These are phyloP conservation scores for Hexactinellida sp. DNA, from an alignment of 37 sponge, comb jelly and placozoan species.

Conservation along the genomic window DNA sequence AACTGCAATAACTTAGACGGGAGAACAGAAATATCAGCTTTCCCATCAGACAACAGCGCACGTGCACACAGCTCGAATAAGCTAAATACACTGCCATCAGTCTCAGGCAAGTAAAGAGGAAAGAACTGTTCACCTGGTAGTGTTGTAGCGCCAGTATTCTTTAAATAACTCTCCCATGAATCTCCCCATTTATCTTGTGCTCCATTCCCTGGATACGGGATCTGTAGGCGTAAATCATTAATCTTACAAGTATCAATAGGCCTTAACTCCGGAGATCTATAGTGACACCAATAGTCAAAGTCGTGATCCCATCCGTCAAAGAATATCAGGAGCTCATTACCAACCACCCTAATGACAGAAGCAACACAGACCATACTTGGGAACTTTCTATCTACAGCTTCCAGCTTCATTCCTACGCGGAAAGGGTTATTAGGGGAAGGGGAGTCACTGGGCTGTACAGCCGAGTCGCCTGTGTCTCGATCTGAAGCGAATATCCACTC, in stretches of 20 bases:
- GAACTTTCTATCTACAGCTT: slow-evolving; percentile 18
- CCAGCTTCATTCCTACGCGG: slow-evolving; percentile 20
- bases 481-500: not conserved
- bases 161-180: not conserved
- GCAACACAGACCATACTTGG: slow-evolving; percentile 16
- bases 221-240: not conserved
- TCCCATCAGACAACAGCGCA: not conserved
- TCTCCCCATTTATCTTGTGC: not conserved
- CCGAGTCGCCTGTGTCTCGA: not conserved
- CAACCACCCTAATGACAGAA: not conserved
- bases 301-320: slow-evolving; percentile 21
- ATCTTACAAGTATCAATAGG: slow-evolving; percentile 14
- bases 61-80: not conserved
- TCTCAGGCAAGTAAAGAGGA: not conserved
- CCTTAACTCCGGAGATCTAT: not conserved
- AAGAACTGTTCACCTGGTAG: not conserved
- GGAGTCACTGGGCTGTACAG: not conserved
- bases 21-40: not conserved
- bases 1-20: not conserved
- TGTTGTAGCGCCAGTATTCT: not conserved
- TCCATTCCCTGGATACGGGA: not conserved
- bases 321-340: slow-evolving; percentile 11
- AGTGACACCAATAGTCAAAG: slow-evolving; percentile 22
- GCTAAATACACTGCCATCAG: not conserved
- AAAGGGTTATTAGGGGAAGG: slow-evolving; percentile 19